phyloP scores from a whole-genome alignment of 2,113 vertebrate species.

The Pitta sordida region DNA sequence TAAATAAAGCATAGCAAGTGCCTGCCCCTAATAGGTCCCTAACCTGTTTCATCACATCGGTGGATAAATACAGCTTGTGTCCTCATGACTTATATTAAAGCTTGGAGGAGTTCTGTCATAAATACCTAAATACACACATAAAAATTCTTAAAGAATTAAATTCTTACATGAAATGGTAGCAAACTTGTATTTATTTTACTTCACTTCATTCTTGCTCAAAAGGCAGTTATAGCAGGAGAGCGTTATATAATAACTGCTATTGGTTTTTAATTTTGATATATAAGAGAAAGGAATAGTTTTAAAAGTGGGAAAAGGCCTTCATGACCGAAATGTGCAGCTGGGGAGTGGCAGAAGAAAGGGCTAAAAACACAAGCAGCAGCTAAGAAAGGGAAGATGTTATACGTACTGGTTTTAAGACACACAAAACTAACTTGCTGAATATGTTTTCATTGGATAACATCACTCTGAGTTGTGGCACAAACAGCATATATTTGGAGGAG shows the following conservation, averaged over 20 bases:
- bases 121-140: background rate
- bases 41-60: background rate
- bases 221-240: rapidly evolving
- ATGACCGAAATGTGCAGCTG: background rate
- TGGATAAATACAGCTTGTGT: background rate
- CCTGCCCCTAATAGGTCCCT: background rate
- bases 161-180: background rate
- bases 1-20: background rate
- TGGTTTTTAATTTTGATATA: background rate
- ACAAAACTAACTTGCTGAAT: background rate
- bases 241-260: background rate
- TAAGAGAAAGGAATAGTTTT: background rate
- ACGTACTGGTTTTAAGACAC: background rate
- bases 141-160: background rate
- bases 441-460: background rate
- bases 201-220: background rate
- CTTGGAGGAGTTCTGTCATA: background rate
- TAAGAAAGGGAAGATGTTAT: background rate
- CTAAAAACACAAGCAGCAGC: background rate
- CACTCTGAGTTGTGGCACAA: background rate
- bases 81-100: background rate
- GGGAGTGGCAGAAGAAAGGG: background rate
- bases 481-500: background rate
- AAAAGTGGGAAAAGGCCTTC: background rate
- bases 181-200: background rate